A percentile compares a stretch with the other conserved stretches of the same genome.
Evolutionary conservation across 2,113 vertebrate species (phyloP).

Genomic region (Erythrolamprus reginae): DNA sequence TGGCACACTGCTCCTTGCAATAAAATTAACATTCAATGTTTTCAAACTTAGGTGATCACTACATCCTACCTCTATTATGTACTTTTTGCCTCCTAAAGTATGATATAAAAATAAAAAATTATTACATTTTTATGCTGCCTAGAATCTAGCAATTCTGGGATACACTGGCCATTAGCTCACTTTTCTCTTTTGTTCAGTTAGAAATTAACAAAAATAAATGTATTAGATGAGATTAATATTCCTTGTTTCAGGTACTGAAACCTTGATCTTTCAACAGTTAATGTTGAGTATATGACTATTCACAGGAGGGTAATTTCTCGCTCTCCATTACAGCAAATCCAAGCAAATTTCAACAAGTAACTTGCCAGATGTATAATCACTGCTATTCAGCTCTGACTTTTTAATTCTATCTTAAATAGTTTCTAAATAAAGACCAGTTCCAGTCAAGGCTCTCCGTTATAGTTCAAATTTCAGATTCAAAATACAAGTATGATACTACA

Average conservation of each 20-base stretch:
- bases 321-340: background rate
- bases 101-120: background rate
- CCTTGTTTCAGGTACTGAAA: background rate
- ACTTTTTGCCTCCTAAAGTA: background rate
- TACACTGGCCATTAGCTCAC: background rate
- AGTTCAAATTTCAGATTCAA: background rate
- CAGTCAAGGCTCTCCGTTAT: background rate
- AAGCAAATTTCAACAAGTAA: background rate
- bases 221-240: background rate
- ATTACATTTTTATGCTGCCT: background rate
- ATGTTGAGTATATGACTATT: background rate
- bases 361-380: background rate
- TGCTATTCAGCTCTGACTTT: background rate
- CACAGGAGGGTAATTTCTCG: background rate
- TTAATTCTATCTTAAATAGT: too few relatives aligned
- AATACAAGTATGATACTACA: background rate
- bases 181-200: background rate
- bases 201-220: background rate
- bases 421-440: background rate
- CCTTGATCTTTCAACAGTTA: background rate
- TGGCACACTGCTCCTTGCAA: background rate
- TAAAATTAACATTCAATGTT: background rate
- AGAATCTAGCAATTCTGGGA: background rate
- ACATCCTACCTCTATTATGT: background rate
- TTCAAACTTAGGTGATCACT: background rate